phyloP scores from a whole-genome alignment of 1,140 invertebrate genomes.

The Sesamia nonagrioides region DNA sequence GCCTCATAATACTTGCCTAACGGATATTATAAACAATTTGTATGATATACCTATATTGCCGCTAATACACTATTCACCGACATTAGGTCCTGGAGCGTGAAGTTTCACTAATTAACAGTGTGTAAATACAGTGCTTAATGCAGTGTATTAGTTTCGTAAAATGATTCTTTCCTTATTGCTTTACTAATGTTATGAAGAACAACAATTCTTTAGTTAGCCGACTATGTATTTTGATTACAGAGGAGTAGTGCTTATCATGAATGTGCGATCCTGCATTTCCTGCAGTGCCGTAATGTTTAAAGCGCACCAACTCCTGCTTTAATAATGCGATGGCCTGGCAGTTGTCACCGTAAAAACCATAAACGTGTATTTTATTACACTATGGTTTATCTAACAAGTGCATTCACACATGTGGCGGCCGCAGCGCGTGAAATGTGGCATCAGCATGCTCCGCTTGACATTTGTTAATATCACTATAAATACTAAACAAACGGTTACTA shows the following conservation, averaged over 20 bases:
- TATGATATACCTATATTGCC: neutral
- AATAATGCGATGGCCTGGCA: neutral
- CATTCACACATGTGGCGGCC: neutral
- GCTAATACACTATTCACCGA: neutral
- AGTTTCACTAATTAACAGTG: conserved; percentile 33
- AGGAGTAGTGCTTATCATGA: neutral
- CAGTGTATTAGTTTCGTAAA: conserved; percentile 3
- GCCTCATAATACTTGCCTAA: neutral
- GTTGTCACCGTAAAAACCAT: neutral
- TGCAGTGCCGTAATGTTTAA: neutral
- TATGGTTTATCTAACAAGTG: neutral
- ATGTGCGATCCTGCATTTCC: too few species aligned
- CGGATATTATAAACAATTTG: conserved; percentile 33
- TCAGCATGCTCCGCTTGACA: neutral
- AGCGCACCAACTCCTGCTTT: neutral
- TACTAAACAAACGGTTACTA: neutral
- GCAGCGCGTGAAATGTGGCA: neutral
- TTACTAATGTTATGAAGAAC: neutral
- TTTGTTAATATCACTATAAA: neutral
- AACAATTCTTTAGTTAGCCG: neutral
- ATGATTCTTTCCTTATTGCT: conserved; percentile 28
- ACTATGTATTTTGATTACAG: neutral
- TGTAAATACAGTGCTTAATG: conserved; percentile 6
- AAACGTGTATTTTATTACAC: neutral
- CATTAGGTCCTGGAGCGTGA: conserved; percentile 15